A percentile compares a stretch with the other conserved stretches of the same genome.
phyloP scores from a whole-genome alignment of 2,888 invertebrate genomes.

The Athetis lepigone region DNA sequence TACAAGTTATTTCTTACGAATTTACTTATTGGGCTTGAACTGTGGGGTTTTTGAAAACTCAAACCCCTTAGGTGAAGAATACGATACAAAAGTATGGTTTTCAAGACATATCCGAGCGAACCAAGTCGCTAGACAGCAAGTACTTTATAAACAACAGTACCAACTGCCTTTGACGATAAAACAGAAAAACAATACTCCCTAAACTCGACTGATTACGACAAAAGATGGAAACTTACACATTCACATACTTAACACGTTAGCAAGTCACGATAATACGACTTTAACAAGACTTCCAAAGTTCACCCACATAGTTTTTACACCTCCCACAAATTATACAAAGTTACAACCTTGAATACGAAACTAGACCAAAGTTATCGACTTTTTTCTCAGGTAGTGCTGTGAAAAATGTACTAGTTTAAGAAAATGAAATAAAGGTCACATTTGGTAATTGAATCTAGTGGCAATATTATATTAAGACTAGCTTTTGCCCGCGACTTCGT shows the following conservation, averaged over 20 bases:
- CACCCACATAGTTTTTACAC: constrained; percentile 19
- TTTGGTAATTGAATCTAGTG: not conserved
- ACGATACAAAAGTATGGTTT: no score
- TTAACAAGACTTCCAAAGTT: constrained; percentile 44
- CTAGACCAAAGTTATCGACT: constrained; percentile 43
- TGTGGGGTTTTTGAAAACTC: no score
- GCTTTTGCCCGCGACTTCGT: no score
- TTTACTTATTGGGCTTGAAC: no score
- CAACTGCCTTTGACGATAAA: no score
- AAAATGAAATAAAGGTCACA: not conserved
- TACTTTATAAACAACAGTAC: no score
- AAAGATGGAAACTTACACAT: constrained; percentile 44
- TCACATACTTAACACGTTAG: constrained; percentile 9
- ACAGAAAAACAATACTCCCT: constrained; percentile 19
- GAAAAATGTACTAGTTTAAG: not conserved
- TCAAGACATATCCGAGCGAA: no score
- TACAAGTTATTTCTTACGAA: no score
- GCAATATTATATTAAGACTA: no score
- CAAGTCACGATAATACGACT: constrained; percentile 38
- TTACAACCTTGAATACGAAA: constrained; percentile 42
- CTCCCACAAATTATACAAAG: constrained; percentile 9
- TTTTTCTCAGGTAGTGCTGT: constrained; percentile 16
- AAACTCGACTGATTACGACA: constrained; percentile 28
- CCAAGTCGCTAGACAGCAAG: no score
- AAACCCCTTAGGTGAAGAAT: no score